Evolutionary conservation across 2,113 vertebrate genomes (phyloP), one percentile per base, ranked within the genome.

Genomic region (Limnothrissa miodon): DNA sequence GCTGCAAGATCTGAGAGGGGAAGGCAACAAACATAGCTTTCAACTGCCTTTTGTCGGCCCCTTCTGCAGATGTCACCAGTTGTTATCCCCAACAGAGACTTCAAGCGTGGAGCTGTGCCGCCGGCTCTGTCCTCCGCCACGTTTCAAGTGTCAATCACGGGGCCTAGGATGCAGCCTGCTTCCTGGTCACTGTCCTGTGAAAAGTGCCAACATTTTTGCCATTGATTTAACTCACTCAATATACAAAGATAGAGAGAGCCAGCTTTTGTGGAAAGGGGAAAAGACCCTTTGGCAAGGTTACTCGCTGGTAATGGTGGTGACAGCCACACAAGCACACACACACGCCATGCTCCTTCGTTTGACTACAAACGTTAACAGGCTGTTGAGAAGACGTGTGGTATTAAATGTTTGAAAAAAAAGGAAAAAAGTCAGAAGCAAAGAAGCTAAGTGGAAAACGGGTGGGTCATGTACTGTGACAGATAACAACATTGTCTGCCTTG

Each of bases 131-230:
- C 95, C 94, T 91, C 91, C 90, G 92, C 94, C 93, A 95, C 93
- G 96, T 97, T 97, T 97, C 95, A 97, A 97, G 96, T 97, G 96
- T 96, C 96, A 97, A 96, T 96, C 96, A 96, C 92, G 80, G 78
- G 70, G 78, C 80, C 74, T 59, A 66, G 94, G 95, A 96, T 93
- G 91, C 94, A 93, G 95, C 94, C 95, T 92, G 94, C 95, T 95
- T 95, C 94, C 95, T 96, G 95, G 95, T 96, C 95, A 96, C 95
- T 96, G 95, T 96, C 96, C 95, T 96, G 95, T 96, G 94, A 96
- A 96, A 96, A 96, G 95, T 95, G 95, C 95, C 95, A 95, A 95
- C 95, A 95, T 93, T 96, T 74, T 96, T 96, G 95, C 96, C 96
- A 96, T 96, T 96, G 95, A 96, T 97, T 97, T 96, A 95, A 95